A percentile compares a stretch with the other conserved stretches of the same genome.
These are phyloP conservation scores for Dasypogon diadema DNA, from an alignment of 2,888 invertebrate species.

Conservation along the genomic window DNA sequence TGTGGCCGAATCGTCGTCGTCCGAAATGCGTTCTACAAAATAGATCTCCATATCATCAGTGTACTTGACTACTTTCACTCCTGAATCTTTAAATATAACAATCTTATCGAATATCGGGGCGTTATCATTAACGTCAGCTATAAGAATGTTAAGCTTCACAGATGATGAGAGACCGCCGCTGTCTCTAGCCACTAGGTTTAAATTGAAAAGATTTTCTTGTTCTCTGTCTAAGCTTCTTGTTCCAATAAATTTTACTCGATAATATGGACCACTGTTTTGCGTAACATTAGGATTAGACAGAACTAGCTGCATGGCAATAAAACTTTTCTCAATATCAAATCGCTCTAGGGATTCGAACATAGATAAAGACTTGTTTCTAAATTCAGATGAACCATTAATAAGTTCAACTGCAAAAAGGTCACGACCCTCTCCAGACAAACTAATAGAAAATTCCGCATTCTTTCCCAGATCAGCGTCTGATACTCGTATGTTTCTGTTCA, in stretches of 20 bases:
- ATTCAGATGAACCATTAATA: constrained; percentile 71
- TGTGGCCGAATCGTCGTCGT: constrained; percentile 57
- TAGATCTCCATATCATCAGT: constrained; percentile 71
- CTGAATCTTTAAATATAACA: constrained; percentile 77
- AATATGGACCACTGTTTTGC: constrained; percentile 63
- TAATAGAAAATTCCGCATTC: constrained; percentile 78
- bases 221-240: constrained; percentile 78
- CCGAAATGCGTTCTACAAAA: constrained; percentile 64
- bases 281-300: constrained; percentile 64
- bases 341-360: constrained; percentile 66
- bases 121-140: constrained; percentile 88
- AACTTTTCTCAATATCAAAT: constrained; percentile 66
- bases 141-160: constrained; percentile 76
- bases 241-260: constrained; percentile 64
- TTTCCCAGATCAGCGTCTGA: constrained; percentile 78
- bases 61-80: constrained; percentile 75
- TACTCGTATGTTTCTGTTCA: constrained; percentile 78
- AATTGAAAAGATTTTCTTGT: constrained; percentile 75
- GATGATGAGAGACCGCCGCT: constrained; percentile 81
- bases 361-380: constrained; percentile 58
- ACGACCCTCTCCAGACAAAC: constrained; percentile 80
- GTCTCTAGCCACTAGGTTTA: constrained; percentile 82
- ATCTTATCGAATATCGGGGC: constrained; percentile 79
- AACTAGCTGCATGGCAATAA: constrained; percentile 65
- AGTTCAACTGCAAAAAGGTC: constrained; percentile 74